These are phyloP conservation scores for Lota lota DNA, from an alignment of 2,113 vertebrate species.

Conservation along the genomic window DNA sequence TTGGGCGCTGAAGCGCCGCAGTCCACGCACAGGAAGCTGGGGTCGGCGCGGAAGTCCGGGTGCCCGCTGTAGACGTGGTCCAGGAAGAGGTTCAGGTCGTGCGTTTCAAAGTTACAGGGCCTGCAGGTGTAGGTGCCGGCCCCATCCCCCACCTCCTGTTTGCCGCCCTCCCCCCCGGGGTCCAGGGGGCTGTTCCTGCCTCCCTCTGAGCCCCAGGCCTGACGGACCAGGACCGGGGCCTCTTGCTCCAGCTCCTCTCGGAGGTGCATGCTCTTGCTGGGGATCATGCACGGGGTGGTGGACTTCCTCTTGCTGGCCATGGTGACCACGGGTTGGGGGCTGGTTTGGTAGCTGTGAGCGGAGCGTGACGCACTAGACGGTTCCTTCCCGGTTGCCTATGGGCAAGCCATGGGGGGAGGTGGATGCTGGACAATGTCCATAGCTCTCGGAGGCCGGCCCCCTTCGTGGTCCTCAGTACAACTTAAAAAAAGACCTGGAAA, in stretches of 20 bases:
- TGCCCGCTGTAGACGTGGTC: constrained; percentile 90
- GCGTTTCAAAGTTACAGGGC: constrained; percentile 86
- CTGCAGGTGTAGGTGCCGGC: constrained; percentile 83
- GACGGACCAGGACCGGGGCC: constrained; percentile 55
- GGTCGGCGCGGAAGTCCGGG: constrained; percentile 85
- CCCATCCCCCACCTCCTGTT: constrained; percentile 60
- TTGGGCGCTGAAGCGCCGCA: constrained; percentile 85
- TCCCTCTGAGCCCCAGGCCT: constrained; percentile 36
- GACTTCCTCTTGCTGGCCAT: constrained; percentile 99
- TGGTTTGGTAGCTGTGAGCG: constrained; percentile 40
- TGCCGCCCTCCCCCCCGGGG: constrained; percentile 43
- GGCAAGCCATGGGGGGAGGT: constrained; percentile 63
- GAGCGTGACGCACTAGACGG: constrained; percentile 45
- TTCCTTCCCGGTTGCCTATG: constrained; percentile 51
- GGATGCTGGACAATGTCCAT: constrained; percentile 52
- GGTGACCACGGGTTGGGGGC: constrained; percentile 25
- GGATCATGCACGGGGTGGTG: constrained; percentile 96
- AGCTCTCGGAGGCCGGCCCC: constrained; percentile 26
- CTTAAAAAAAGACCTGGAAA: constrained; percentile 49
- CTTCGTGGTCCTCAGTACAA: constrained; percentile 22
- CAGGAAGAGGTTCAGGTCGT: constrained; percentile 86
- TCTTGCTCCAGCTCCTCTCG: constrained; percentile 73
- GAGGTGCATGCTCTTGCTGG: constrained; percentile 79
- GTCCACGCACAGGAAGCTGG: constrained; percentile 80
- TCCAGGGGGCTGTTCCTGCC: constrained; percentile 43